These are phyloP conservation scores for Amblyteles armatorius DNA, from an alignment of 2,888 invertebrate genomes.

Conservation along the genomic window DNA sequence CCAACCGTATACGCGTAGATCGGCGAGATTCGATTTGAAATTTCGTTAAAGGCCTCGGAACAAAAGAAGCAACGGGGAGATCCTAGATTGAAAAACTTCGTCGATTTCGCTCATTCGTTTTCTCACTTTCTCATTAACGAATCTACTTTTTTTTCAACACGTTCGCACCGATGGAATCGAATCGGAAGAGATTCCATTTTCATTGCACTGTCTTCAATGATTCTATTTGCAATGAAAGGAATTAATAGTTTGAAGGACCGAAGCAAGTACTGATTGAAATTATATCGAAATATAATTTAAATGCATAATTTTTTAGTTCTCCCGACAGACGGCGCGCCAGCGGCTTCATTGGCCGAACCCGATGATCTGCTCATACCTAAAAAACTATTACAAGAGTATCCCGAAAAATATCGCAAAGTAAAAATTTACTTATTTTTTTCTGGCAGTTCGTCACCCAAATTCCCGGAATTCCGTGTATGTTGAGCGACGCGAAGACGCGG, in stretches of 20 bases:
- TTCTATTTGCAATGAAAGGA: conserved; percentile 17
- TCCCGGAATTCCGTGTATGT: neutral
- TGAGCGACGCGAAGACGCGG: no score
- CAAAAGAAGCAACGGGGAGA: neutral
- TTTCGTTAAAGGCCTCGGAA: conserved; percentile 9
- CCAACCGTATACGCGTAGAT: conserved; percentile 4
- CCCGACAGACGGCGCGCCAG: no score
- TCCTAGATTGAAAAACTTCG: conserved; percentile 9
- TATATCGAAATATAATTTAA: no score
- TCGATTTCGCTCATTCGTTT: conserved; percentile 13
- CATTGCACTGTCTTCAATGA: conserved; percentile 14
- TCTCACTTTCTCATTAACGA: conserved; percentile 33
- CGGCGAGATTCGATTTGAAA: conserved; percentile 30
- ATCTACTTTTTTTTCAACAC: conserved; percentile 3
- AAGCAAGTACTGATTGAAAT: neutral
- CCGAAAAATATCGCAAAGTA: no score
- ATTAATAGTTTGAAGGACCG: neutral
- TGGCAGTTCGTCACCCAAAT: no score
- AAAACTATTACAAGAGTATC: no score
- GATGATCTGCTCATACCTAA: no score
- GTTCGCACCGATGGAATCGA: conserved; percentile 31
- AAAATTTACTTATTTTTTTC: no score
- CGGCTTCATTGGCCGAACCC: no score
- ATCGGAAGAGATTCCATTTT: conserved; percentile 29
- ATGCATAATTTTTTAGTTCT: no score